Evolutionary conservation across 1,140 invertebrate genomes (phyloP).

Genomic region (Lethocerus indicus): DNA sequence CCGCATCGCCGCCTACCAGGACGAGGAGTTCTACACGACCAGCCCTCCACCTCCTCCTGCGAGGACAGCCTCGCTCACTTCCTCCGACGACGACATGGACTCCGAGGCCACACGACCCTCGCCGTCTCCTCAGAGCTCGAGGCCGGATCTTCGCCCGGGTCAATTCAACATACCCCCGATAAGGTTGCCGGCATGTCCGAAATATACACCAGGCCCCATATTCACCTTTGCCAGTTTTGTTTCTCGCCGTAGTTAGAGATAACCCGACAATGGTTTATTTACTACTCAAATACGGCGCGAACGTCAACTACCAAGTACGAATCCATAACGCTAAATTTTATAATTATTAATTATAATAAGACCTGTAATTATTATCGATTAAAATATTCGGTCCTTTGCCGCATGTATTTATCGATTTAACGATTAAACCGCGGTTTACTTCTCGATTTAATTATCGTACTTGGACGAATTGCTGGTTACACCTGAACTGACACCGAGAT

Average conservation of each 20-base stretch:
- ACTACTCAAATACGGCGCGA: conserved; percentile 34
- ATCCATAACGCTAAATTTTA: too few species aligned
- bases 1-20: conserved; percentile 18
- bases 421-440: too few species aligned
- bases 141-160: conserved; percentile 22
- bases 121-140: conserved; percentile 14
- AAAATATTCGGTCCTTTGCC: too few species aligned
- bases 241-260: conserved; percentile 31
- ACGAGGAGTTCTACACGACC: conserved; percentile 14
- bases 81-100: conserved; percentile 13
- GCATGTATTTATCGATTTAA: too few species aligned
- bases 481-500: too few species aligned
- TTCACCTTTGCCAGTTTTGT: conserved; percentile 35
- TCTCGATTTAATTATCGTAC: too few species aligned
- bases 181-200: conserved; percentile 24
- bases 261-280: conserved; percentile 31
- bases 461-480: too few species aligned
- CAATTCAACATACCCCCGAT: conserved; percentile 17
- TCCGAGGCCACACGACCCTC: conserved; percentile 3
- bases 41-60: conserved; percentile 16
- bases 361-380: too few species aligned
- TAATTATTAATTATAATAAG: too few species aligned
- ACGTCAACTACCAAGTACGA: conserved; percentile 27
- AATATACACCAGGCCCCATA: conserved; percentile 28
- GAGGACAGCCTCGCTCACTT: conserved; percentile 13